Base-by-base conservation (phyloP, 2,797 vertebrate genomes). In the Pangasius djambal region DNA sequence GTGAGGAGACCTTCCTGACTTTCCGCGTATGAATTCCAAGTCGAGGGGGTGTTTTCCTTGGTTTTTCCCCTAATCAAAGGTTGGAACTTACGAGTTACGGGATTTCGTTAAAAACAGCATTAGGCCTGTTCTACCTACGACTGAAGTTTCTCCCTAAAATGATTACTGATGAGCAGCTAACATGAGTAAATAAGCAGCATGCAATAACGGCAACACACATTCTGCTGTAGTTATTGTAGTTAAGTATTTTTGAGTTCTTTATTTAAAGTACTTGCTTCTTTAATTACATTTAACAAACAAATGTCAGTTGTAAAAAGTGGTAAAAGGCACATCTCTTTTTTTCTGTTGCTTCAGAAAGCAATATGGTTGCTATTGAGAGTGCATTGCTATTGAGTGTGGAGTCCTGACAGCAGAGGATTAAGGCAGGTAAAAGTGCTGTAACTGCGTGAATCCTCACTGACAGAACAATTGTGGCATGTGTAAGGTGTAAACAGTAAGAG, bases 61-160 rank as follows among this genome's bases (percentile, higher is more conserved):
- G 10, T 4, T 67, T 74, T 44, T 44, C n/a, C n/a, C 37, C 31
- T 22, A 34, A 70, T 37, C 31, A 18, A 4, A 20, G 3, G 8
- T 44, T 72, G 70, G 2, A 40, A 72, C 3, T 9, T 72, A 72
- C 9, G 9, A 74, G 18, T 74, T 28, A 13, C 2, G 6, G 37
- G 69, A 6, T 70, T 70, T 18, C 20, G 28, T 50, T 16, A 81
- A 55, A 85, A 44, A 87, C 34, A 69, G 85, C 13, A 86, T 77
- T 89, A n/a, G 61, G 20, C 86, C 87, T 91, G 91, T 89, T 50
- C 0, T 16, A 9, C 44, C 10, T 40, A n/a, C 2, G 9, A 15
- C 10, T 25, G 16, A 55, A 9, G 77, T 34, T 55, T 55, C 28
- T 55, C 6, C 16, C 3, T 10, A 22, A 37, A 12, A 61, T 31